Conservation (phyloP, 2,888 invertebrate genomes). For the Apodemia duryi region DNA sequence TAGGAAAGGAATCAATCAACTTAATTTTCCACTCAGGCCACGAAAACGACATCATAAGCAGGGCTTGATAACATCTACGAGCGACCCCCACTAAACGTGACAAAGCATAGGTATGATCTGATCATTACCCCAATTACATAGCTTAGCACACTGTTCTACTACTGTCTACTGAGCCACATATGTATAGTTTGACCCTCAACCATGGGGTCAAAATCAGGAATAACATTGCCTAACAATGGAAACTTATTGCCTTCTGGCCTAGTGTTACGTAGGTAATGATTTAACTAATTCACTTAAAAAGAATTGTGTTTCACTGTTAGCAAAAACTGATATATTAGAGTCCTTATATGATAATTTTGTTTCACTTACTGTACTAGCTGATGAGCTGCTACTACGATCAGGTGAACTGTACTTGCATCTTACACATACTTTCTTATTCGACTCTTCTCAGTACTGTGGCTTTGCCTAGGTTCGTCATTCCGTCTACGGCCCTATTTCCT, state of each 20-base stretch:
- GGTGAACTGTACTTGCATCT: background rate
- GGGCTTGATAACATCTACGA: constrained; percentile 31
- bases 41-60: constrained; percentile 26
- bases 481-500: background rate
- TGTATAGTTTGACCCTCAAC: constrained; percentile 28
- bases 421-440: background rate
- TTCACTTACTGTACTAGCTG: background rate
- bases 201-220: constrained; percentile 31
- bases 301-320: background rate
- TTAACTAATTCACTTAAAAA: background rate
- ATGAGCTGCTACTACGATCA: background rate
- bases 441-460: background rate
- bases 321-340: background rate
- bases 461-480: background rate
- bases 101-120: constrained; percentile 32
- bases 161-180: constrained; percentile 28
- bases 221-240: constrained; percentile 24
- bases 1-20: constrained; percentile 31
- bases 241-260: constrained; percentile 20
- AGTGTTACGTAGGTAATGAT: background rate
- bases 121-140: constrained; percentile 31
- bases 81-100: constrained; percentile 31
- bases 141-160: constrained; percentile 31
- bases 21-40: constrained; percentile 33
- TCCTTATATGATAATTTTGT: background rate